A percentile compares a stretch with the other conserved stretches of the same genome.
Evolutionary conservation across 1,140 invertebrate genomes (phyloP).

Genomic region (Brachionus paranguensis): DNA sequence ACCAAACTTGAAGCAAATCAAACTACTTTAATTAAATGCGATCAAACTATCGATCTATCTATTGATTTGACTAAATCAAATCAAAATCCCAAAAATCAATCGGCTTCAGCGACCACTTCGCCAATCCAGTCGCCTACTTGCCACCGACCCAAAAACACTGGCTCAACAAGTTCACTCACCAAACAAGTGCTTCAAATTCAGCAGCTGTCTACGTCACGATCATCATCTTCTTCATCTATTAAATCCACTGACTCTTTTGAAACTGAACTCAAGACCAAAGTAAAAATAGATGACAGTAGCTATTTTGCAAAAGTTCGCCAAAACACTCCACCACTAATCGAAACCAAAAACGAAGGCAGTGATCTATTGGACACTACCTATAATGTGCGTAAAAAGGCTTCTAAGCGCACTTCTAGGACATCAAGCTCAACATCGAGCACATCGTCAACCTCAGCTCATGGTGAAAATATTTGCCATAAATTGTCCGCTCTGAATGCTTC

Average conservation of each 20-base stretch:
- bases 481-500: neutral
- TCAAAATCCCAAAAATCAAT: neutral
- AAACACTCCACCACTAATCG: neutral
- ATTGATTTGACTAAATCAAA: neutral
- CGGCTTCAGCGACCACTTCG: neutral
- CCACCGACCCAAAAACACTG: neutral
- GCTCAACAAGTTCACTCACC: neutral
- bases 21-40: neutral
- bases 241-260: constrained; percentile 25
- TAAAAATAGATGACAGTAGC: constrained; percentile 2
- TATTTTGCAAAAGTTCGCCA: neutral
- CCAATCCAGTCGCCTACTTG: neutral
- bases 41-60: neutral
- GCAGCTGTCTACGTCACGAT: neutral
- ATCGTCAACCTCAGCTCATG: neutral
- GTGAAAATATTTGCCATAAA: neutral
- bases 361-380: neutral
- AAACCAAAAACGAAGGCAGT: neutral
- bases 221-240: neutral
- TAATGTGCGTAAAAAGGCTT: neutral
- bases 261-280: neutral
- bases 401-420: neutral
- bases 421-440: constrained; percentile 31
- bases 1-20: neutral
- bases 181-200: neutral